A percentile compares a stretch with the other conserved stretches of the same genome.
phyloP scores from a whole-genome alignment of 2,797 vertebrate species.

The Margarornis squamiger region DNA sequence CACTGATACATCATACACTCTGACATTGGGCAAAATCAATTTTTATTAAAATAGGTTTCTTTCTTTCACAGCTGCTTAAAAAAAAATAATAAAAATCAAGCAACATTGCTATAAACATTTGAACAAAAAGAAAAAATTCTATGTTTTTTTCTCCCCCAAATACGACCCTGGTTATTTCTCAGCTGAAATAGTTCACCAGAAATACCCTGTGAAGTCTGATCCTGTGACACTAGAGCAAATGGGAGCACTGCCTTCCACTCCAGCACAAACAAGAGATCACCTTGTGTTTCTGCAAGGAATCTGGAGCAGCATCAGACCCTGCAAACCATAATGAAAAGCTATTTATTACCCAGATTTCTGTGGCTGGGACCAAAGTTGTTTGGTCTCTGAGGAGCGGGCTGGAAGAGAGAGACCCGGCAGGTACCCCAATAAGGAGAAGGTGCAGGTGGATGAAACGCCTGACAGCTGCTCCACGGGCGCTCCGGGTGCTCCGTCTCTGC shows the following conservation, averaged over 20 bases:
- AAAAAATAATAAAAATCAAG: not conserved
- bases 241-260: not conserved
- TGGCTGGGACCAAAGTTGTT: not conserved
- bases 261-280: not conserved
- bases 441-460: not conserved
- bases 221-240: not conserved
- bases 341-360: not conserved
- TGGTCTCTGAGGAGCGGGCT: not conserved
- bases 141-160: not conserved
- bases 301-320: not conserved
- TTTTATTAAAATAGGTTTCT: not conserved
- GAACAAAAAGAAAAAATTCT: not conserved
- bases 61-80: not conserved
- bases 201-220: not conserved
- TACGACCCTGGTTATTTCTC: not conserved
- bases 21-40: not conserved
- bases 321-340: not conserved
- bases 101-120: not conserved
- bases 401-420: not conserved
- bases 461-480: not conserved
- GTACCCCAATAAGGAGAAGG: rapidly evolving
- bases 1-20: not conserved
- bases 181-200: not conserved
- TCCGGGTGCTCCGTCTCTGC: rapidly evolving
- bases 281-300: not conserved